Conservation (phyloP, 2,888 invertebrate genomes). For the Anoplius nigerrimus region DNA sequence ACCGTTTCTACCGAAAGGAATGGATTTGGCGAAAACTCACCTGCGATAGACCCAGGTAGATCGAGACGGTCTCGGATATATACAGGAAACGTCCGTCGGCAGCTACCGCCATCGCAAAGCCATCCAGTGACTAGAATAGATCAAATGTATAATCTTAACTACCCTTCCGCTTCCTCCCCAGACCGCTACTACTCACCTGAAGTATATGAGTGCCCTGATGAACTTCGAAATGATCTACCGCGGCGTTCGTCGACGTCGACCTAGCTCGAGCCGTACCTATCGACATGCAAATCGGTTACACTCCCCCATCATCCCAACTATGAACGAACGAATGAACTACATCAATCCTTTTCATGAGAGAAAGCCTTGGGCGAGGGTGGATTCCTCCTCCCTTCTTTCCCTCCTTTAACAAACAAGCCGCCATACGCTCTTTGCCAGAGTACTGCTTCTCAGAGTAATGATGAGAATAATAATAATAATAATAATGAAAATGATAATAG, state of each 20-base stretch:
- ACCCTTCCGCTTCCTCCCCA: slow-evolving; percentile 94
- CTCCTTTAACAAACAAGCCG: slow-evolving; percentile 73
- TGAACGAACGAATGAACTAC: neutral
- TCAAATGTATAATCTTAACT: slow-evolving; percentile 79
- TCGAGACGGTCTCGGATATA: slow-evolving; percentile 99
- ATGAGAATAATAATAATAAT: too few species aligned
- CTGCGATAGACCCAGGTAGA: slow-evolving; percentile 99
- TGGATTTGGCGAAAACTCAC: slow-evolving; percentile 79
- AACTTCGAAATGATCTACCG: slow-evolving; percentile 94
- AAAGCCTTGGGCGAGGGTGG: too few species aligned
- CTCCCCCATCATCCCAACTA: neutral
- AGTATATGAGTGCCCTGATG: slow-evolving; percentile 98
- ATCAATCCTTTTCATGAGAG: too few species aligned
- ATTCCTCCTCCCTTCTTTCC: slow-evolving; percentile 46
- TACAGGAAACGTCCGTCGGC: slow-evolving; percentile 98
- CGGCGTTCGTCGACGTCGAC: slow-evolving; percentile 84
- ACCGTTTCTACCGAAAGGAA: slow-evolving; percentile 35
- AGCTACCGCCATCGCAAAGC: slow-evolving; percentile 96
- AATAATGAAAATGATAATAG: too few species aligned
- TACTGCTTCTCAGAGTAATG: too few species aligned
- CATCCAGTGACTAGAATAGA: slow-evolving; percentile 90
- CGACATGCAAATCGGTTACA: slow-evolving; percentile 53
- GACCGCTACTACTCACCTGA: slow-evolving; percentile 82
- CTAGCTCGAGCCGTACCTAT: slow-evolving; percentile 86
- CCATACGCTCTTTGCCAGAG: too few species aligned